A percentile compares a stretch with the other conserved stretches of the same genome.
phyloP scores from a whole-genome alignment of 1,140 invertebrate species.

The Anthonomus grandis region DNA sequence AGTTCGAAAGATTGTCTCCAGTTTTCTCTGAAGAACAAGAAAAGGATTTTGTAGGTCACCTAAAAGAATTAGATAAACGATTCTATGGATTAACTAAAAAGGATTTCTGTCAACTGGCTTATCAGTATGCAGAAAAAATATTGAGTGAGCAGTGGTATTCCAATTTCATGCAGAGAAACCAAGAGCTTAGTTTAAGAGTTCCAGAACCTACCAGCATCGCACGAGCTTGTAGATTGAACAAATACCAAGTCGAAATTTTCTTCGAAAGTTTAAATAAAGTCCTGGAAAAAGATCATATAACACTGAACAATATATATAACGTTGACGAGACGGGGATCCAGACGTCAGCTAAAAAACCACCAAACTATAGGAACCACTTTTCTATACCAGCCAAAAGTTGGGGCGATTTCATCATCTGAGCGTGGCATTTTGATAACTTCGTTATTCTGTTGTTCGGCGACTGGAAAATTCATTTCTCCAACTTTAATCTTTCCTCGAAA shows the following conservation, averaged over 20 bases:
- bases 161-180: slow-evolving; percentile 1
- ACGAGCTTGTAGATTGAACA: neutral
- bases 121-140: neutral
- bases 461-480: slow-evolving; percentile 1
- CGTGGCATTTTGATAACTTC: slow-evolving; percentile 2
- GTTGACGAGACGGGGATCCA: neutral
- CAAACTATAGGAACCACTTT: neutral
- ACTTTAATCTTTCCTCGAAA: slow-evolving; percentile 2
- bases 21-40: too few species aligned
- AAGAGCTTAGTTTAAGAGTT: neutral
- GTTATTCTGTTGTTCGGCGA: neutral
- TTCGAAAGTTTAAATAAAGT: neutral
- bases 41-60: neutral
- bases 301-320: neutral
- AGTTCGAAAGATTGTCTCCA: neutral
- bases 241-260: neutral
- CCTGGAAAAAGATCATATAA: neutral
- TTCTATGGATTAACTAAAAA: neutral
- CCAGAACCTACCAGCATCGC: neutral
- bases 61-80: neutral
- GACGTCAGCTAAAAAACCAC: neutral
- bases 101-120: neutral
- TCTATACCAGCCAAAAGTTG: neutral
- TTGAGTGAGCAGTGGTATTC: neutral
- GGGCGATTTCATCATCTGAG: neutral